These are phyloP conservation scores for Dolichotis patagonum DNA, from an alignment of 2,113 vertebrate genomes.

Conservation along the genomic window DNA sequence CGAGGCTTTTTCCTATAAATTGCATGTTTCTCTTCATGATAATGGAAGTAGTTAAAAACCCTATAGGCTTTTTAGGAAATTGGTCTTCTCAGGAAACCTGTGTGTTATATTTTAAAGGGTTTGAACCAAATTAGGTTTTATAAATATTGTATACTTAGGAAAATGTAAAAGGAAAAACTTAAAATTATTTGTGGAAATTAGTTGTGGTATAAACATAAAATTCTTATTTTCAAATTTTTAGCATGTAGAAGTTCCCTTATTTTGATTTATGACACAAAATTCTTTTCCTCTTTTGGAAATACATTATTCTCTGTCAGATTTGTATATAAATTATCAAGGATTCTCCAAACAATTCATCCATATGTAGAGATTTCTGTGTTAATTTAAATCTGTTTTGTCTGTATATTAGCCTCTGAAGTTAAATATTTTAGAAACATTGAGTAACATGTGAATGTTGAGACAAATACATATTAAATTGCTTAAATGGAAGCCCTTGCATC, in stretches of 20 bases:
- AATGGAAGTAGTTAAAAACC: neutral
- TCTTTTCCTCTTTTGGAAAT: neutral
- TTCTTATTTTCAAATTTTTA: conserved; percentile 38
- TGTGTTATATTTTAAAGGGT: conserved; percentile 37
- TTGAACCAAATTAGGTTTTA: conserved; percentile 40
- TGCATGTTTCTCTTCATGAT: neutral
- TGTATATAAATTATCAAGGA: conserved; percentile 23
- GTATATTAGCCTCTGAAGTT: neutral
- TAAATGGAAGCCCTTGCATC: conserved; percentile 16
- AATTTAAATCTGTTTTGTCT: conserved; percentile 37
- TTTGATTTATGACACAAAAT: neutral
- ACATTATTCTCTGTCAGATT: conserved; percentile 6
- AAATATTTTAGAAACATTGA: conserved; percentile 31
- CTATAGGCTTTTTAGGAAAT: neutral
- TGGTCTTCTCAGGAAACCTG: neutral
- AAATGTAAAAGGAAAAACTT: conserved; percentile 28
- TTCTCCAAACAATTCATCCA: neutral
- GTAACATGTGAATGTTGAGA: conserved; percentile 12
- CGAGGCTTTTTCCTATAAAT: neutral
- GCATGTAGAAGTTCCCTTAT: conserved; percentile 24
- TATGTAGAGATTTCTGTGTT: conserved; percentile 24
- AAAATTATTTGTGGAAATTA: conserved; percentile 38
- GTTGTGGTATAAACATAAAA: neutral
- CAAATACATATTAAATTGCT: neutral
- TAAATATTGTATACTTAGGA: conserved; percentile 18